A percentile compares a stretch with the other conserved stretches of the same genome.
These are phyloP conservation scores for Amitus sp. DNA, from an alignment of 2,888 invertebrate genomes.

Conservation along the genomic window DNA sequence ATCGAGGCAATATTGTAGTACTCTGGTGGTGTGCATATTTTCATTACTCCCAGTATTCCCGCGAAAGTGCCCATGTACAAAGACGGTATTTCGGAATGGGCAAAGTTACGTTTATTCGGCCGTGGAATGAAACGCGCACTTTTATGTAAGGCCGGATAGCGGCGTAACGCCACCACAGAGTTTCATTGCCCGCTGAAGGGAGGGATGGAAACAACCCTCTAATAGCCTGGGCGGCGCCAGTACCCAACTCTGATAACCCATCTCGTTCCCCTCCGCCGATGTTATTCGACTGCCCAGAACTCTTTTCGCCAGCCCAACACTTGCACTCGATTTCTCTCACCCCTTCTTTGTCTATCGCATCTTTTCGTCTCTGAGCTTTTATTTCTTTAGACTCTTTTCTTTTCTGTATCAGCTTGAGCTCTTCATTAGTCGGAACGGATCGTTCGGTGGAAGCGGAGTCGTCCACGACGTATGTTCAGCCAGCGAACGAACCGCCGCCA, in stretches of 20 bases:
- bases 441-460: too few relatives aligned
- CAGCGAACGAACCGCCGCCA: too few relatives aligned
- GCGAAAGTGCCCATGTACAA: background rate
- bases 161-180: conserved; percentile 31
- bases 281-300: conserved; percentile 46
- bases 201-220: conserved; percentile 63
- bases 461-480: too few relatives aligned
- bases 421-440: too few relatives aligned
- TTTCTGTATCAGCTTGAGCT: too few relatives aligned
- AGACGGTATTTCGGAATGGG: conserved; percentile 22
- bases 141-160: conserved; percentile 28
- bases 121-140: conserved; percentile 29
- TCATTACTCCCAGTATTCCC: too few relatives aligned
- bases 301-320: conserved; percentile 43
- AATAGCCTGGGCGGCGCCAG: conserved; percentile 66
- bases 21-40: too few relatives aligned
- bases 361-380: too few relatives aligned
- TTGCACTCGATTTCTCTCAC: conserved; percentile 10
- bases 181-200: conserved; percentile 35
- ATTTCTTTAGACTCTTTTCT: too few relatives aligned
- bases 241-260: conserved; percentile 65
- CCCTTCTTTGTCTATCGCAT: too few relatives aligned
- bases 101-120: conserved; percentile 19
- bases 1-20: too few relatives aligned
- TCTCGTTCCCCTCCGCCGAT: conserved; percentile 56